Evolutionary conservation across 2,888 invertebrate genomes (phyloP), one percentile per base, ranked within the genome.

Genomic region (Sthenelais limicola): DNA sequence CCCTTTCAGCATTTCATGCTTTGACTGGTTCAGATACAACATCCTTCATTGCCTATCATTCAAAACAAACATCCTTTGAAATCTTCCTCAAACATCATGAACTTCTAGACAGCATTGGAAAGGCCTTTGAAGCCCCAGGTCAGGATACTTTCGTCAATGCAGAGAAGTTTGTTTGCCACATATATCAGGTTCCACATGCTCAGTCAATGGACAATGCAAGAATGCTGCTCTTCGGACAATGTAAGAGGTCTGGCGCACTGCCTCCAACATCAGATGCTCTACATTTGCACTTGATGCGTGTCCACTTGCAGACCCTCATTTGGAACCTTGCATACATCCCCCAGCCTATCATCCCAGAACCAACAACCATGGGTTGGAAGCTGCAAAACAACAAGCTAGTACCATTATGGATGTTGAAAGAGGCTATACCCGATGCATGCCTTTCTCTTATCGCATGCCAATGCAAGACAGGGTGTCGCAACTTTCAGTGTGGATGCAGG

Each of bases 281-380:
- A 21, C 51, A 51, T 51, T 51, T 51, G 24, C 51, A 51, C 51
- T 12, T 51, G 51, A 51, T 51, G 51, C 21, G n/a, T 9, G 51
- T 51, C 24, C 51, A 51, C 51, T n/a, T 12, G 5, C 9, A 51
- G 21, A n/a, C 21, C 51, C 51, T 51, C 7, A n/a, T 51, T 12
- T 51, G 51, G 51, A 51, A 51, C 24, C 51, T 12, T 51, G 51
- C 51, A 51, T 5, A 51, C 21, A 51, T 51, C 21, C 51, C 51
- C 51, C n/a, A 51, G 24, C 51, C 51, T 26, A 51, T 51, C 5
- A 51, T 51, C 51, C 51, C 51, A 9, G 51, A 12, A 7, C 51
- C 51, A 21, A 51, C 51, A 51, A 51, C 51, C 51, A 51, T n/a
- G 51, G 51, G 51, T 21, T 51, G 51, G 51, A 51, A 51, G 51